phyloP scores from a whole-genome alignment of 2,797 vertebrate species.

The Gymnoscopelus microlampas region DNA sequence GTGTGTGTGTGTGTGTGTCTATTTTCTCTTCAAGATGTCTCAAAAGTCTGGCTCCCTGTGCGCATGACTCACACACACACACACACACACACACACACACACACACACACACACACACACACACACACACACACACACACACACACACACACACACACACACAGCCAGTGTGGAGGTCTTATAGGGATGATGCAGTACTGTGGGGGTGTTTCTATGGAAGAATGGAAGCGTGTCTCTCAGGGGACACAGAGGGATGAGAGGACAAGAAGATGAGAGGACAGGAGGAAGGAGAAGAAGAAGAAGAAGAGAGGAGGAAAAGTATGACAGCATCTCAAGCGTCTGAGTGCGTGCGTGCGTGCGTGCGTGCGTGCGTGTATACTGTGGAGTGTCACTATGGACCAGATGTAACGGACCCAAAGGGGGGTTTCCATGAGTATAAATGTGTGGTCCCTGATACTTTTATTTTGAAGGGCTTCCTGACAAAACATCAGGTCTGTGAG shows the following conservation, averaged over 20 bases:
- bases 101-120: conserved; percentile 21
- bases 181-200: conserved; percentile 48
- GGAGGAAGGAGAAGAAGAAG: conserved; percentile 41
- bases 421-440: no score
- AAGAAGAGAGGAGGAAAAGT: conserved; percentile 12
- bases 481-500: no score
- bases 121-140: conserved; percentile 22
- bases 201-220: conserved; percentile 58
- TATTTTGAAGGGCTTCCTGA: no score
- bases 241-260: conserved; percentile 39
- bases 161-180: conserved; percentile 25
- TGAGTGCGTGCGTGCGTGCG: background rate
- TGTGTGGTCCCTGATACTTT: no score
- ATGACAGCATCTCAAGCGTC: conserved; percentile 35
- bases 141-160: conserved; percentile 20
- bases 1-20: no score
- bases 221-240: conserved; percentile 57
- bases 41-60: conserved; percentile 40
- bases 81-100: conserved; percentile 1
- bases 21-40: conserved; percentile 23
- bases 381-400: no score
- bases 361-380: background rate
- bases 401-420: no score
- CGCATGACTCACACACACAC: conserved; percentile 49
- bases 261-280: conserved; percentile 17